Evolutionary conservation across 2,113 vertebrate species (phyloP).

Genomic region (Aldabrachelys gigantea): DNA sequence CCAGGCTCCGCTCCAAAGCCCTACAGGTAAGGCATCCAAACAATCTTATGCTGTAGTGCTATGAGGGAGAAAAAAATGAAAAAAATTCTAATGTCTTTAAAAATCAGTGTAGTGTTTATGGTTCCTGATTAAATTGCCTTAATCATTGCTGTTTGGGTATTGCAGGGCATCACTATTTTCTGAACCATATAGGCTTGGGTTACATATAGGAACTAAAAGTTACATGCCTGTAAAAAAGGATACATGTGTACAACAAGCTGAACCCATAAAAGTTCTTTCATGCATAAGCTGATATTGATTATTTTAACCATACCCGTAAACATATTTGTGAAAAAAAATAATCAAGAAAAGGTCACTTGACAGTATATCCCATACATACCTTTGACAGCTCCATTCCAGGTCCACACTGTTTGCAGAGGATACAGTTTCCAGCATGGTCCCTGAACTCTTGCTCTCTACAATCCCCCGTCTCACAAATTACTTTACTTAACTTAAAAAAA

Average conservation of each 20-base stretch:
- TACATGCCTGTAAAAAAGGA: neutral
- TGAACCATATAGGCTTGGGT: neutral
- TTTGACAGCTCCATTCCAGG: conserved; percentile 97
- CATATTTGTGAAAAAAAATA: neutral
- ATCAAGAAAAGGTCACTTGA: neutral
- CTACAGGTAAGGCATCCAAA: neutral
- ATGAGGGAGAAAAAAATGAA: too few species aligned
- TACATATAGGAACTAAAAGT: neutral
- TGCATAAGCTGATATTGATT: accelerated
- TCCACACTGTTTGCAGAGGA: conserved; percentile 92
- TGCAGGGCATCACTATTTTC: neutral
- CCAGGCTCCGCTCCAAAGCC: too few species aligned
- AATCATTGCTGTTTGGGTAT: neutral
- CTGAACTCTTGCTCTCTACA: conserved; percentile 95
- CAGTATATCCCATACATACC: conserved; percentile 71
- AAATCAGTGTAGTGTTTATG: neutral
- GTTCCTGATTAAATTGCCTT: neutral
- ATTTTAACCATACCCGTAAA: neutral
- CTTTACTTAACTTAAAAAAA: conserved; percentile 74
- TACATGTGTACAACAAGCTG: neutral
- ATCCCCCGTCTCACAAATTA: conserved; percentile 84
- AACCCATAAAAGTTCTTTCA: neutral
- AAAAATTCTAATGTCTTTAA: neutral
- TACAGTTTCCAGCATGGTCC: conserved; percentile 87
- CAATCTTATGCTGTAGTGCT: neutral